A percentile compares a stretch with the other conserved stretches of the same genome.
These are phyloP conservation scores for Drosophila eugracilis DNA, from an alignment of 1,140 invertebrate species.

Conservation along the genomic window DNA sequence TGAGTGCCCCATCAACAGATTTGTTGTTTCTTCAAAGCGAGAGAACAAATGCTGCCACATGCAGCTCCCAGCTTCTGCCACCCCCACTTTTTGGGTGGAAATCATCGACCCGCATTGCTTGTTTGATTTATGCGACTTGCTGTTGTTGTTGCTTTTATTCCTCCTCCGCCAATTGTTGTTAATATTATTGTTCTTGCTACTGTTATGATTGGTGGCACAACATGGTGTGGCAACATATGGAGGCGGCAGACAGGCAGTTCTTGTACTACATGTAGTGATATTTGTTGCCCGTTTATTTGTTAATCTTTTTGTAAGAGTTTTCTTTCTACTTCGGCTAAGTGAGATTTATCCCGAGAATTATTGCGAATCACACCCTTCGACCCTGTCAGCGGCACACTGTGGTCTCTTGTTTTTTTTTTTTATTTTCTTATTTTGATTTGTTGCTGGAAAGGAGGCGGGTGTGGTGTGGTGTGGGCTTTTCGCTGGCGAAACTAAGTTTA, in stretches of 20 bases:
- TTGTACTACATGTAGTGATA: constrained; percentile 48
- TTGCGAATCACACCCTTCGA: not conserved
- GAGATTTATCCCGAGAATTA: constrained; percentile 62
- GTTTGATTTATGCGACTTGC: constrained; percentile 70
- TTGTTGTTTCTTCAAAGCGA: too few species aligned
- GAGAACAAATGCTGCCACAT: not conserved
- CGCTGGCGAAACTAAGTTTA: constrained; percentile 4
- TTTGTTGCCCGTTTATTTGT: constrained; percentile 72
- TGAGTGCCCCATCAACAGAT: too few species aligned
- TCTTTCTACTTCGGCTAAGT: constrained; percentile 41
- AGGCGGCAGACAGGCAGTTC: constrained; percentile 36
- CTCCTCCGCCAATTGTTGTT: constrained; percentile 27
- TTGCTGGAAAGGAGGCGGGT: not conserved
- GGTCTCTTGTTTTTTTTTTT: too few species aligned
- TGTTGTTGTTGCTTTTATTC: constrained; percentile 22
- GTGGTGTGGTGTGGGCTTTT: not conserved
- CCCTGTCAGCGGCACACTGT: constrained; percentile 66
- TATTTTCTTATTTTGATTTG: constrained; percentile 52
- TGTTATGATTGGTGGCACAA: constrained; percentile 60
- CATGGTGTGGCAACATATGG: constrained; percentile 72
- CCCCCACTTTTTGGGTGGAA: too few species aligned
- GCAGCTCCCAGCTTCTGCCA: too few species aligned
- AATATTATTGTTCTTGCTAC: constrained; percentile 40
- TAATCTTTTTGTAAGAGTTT: constrained; percentile 79
- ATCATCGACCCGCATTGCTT: constrained; percentile 37